These are phyloP conservation scores for Zoanthus gigantus DNA, from an alignment of 92 coral and sea anemone species.

Conservation along the genomic window DNA sequence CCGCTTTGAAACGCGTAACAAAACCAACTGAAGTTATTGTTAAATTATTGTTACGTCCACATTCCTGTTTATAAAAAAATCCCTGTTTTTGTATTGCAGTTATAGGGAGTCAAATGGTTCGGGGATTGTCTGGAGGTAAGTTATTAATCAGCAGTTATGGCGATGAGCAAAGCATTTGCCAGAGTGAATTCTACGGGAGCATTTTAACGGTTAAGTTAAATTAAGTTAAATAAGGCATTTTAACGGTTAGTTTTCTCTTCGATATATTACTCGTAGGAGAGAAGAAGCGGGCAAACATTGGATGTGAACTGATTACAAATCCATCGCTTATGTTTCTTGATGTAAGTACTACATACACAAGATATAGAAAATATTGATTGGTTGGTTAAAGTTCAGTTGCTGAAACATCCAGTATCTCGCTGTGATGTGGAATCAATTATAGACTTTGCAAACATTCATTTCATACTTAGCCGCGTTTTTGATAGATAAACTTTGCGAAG, in stretches of 20 bases:
- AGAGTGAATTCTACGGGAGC: too few relatives aligned
- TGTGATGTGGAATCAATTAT: too few relatives aligned
- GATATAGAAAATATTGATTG: background rate
- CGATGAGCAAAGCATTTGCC: too few relatives aligned
- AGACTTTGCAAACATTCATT: too few relatives aligned
- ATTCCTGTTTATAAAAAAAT: background rate
- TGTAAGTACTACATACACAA: slow-evolving; percentile 62
- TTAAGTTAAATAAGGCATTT: background rate
- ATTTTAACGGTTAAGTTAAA: background rate
- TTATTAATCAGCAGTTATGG: background rate
- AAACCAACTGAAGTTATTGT: background rate
- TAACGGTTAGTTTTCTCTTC: background rate
- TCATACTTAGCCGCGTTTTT: too few relatives aligned
- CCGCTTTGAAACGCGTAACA: background rate
- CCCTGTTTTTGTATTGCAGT: background rate
- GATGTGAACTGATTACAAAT: slow-evolving; percentile 92
- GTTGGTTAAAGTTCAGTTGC: too few relatives aligned
- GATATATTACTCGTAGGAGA: slow-evolving; percentile 68
- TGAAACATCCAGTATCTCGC: too few relatives aligned
- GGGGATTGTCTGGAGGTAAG: slow-evolving; percentile 97
- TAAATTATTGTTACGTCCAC: background rate
- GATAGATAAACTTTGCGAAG: too few relatives aligned
- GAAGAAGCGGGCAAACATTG: slow-evolving; percentile 96
- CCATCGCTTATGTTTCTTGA: slow-evolving; percentile 95
- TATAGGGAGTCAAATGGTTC: slow-evolving; percentile 50